Evolutionary conservation across 2,113 vertebrate species (phyloP).

Genomic region (Sapayoa aenigma): DNA sequence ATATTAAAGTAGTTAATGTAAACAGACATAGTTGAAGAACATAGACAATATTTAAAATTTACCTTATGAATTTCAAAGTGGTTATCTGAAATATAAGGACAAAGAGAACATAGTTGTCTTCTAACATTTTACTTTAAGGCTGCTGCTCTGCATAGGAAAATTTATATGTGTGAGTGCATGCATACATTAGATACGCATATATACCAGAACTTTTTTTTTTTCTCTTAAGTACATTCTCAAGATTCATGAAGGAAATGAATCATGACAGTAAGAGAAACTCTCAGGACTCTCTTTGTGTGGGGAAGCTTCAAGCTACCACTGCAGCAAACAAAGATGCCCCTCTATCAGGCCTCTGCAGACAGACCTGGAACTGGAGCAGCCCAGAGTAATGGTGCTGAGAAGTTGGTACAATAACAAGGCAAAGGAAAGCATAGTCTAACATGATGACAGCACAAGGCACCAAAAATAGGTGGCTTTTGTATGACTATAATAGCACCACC

Average conservation of each 20-base stretch:
- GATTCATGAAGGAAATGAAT: not conserved
- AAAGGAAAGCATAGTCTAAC: slow-evolving; percentile 36
- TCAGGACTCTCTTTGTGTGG: not conserved
- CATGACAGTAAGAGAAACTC: not conserved
- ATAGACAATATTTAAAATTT: not conserved
- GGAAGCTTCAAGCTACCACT: not conserved
- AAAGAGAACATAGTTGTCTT: not conserved
- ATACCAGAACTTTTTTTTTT: not conserved
- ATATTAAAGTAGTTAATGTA: not conserved
- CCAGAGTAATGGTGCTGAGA: not conserved
- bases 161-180: not conserved
- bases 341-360: slow-evolving; percentile 14
- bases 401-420: slow-evolving; percentile 31
- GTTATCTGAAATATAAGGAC: not conserved
- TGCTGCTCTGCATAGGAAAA: not conserved
- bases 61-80: not conserved
- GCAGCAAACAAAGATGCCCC: slow-evolving; percentile 7
- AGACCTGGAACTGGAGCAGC: slow-evolving; percentile 8
- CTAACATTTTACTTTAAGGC: not conserved
- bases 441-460: slow-evolving; percentile 41
- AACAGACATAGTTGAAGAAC: not conserved
- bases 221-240: not conserved
- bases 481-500: slow-evolving; percentile 61
- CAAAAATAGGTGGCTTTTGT: slow-evolving; percentile 64
- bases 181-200: not conserved